Evolutionary conservation across 2,888 invertebrate genomes (phyloP).

Genomic region (Drosophila diplacantha): DNA sequence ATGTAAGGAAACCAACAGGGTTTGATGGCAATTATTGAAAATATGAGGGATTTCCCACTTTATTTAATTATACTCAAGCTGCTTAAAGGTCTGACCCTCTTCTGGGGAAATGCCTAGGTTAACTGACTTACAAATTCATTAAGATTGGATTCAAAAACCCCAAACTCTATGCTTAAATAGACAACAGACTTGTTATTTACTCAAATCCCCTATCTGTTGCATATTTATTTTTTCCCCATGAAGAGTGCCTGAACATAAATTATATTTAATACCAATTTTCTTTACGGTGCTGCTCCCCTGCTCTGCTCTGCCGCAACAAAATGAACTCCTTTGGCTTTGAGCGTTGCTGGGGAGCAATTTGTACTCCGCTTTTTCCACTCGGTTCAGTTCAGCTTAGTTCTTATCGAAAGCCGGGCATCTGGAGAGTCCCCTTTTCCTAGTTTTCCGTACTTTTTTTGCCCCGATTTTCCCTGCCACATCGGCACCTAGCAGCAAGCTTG

Average conservation of each 20-base stretch:
- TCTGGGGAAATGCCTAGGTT: not conserved
- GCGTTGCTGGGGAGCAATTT: constrained; percentile 28
- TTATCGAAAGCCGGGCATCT: constrained; percentile 64
- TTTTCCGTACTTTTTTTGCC: not conserved
- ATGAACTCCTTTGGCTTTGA: constrained; percentile 33
- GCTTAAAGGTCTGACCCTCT: rapidly evolving
- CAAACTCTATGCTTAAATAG: not conserved
- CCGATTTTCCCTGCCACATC: constrained; percentile 18
- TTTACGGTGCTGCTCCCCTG: constrained; percentile 5
- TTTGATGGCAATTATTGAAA: not conserved
- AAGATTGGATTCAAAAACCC: not conserved
- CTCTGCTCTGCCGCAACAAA: constrained; percentile 43
- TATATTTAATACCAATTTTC: constrained; percentile 8
- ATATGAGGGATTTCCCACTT: too few species aligned
- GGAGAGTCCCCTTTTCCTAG: constrained; percentile 18
- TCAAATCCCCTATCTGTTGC: not conserved
- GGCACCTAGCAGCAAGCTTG: constrained; percentile 42
- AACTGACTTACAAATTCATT: not conserved
- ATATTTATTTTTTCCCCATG: not conserved
- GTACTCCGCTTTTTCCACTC: constrained; percentile 31
- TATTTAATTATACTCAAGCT: not conserved
- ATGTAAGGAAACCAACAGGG: not conserved
- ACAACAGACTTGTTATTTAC: not conserved
- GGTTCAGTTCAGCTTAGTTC: constrained; percentile 23
- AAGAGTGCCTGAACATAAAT: constrained; percentile 1